Base-by-base conservation (phyloP, 2,797 vertebrate species). In the Distichodus sexfasciatus region DNA sequence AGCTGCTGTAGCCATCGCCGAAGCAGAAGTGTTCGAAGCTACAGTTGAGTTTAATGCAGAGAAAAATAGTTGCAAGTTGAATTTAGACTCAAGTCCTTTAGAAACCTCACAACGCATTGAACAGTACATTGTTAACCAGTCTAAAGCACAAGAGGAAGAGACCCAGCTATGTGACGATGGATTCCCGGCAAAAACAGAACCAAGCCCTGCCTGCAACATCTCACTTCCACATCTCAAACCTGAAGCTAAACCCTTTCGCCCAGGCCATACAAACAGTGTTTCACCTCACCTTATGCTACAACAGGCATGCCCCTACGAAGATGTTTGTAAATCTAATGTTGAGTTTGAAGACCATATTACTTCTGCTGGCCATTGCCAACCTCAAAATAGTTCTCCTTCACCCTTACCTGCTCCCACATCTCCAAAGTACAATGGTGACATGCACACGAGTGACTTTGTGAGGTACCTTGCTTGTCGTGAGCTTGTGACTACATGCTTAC, bases 1-100 rank as follows among this genome's bases (percentile, higher is more conserved):
- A 11, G 40, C 60, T 29, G 60, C 75, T 46, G 65, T 66, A 28
- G 78, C 69, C 5, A n/a, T 68, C 23, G 72, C 78, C 6, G 55
- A 80, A 60, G 75, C 75, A 41, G 60, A 77, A 6, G 48, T 8
- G 2, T 33, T 75, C 0, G 60, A 79, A 68, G 71, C 66, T 23
- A 60, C 74, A n/a, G 8, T 21, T 4, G 59, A 69, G 6, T 6
- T 14, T 6, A 17, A 59, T n/a, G 62, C 11, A 24, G 62, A 76
- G 24, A 66, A 15, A 66, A 24, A 54, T 7, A 61, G 68, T 43
- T 62, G 41, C 36, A 12, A 40, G 4, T 17, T 53, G 3, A 31
- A 28, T 4, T 2, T 54, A 6, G 40, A 57, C 36, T 36, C 40
- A n/a, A 19, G 41, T 28, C 58, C 50, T 8, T 4, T 65, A 11